Conservation (phyloP, 2,113 vertebrate species). For the Himantopus leucocephalus region DNA sequence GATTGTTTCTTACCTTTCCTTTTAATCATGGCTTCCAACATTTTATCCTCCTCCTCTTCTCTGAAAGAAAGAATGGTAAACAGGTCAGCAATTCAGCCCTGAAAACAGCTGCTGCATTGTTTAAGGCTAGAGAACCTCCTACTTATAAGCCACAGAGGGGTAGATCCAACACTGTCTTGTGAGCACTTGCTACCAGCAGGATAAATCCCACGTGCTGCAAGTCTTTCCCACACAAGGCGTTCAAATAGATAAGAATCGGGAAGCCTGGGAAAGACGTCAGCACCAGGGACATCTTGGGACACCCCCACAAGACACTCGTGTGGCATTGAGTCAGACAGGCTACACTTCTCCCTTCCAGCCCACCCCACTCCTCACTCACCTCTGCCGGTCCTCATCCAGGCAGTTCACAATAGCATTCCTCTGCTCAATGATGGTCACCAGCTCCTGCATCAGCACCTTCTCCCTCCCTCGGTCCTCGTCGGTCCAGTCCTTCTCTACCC, state of each 20-base stretch:
- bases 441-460: slow-evolving; percentile 85
- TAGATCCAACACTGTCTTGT: neutral
- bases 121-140: neutral
- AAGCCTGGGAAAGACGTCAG: neutral
- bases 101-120: neutral
- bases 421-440: slow-evolving; percentile 88
- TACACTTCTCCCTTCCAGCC: neutral
- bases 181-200: neutral
- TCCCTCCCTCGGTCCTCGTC: slow-evolving; percentile 82
- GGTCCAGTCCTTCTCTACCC: slow-evolving; percentile 86
- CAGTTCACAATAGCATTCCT: slow-evolving; percentile 90
- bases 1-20: slow-evolving; percentile 80
- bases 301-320: fast-evolving
- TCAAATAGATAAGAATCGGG: neutral
- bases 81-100: neutral
- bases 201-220: neutral
- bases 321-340: fast-evolving
- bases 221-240: neutral
- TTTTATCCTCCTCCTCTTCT: slow-evolving; percentile 86
- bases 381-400: slow-evolving; percentile 91
- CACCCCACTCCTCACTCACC: slow-evolving; percentile 68
- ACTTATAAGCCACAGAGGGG: neutral
- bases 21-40: slow-evolving; percentile 88
- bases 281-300: neutral
- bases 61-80: slow-evolving; percentile 72